These are phyloP conservation scores for Trimorus sp. DNA, from an alignment of 2,888 invertebrate genomes.

Conservation along the genomic window DNA sequence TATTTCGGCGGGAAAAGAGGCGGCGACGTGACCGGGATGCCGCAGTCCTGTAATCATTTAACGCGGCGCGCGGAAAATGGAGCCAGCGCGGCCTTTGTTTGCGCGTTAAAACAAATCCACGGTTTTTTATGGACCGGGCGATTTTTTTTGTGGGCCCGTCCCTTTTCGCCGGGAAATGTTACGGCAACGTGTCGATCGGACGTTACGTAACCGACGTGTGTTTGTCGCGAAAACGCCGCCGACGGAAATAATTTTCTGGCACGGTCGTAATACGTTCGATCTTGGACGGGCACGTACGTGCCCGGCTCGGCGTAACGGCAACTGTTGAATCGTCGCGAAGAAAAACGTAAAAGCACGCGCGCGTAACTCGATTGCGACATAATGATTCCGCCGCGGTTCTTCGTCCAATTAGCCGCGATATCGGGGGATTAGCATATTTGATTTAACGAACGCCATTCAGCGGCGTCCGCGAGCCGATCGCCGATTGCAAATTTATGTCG, in stretches of 20 bases:
- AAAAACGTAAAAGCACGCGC: constrained; percentile 75
- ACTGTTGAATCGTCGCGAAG: constrained; percentile 77
- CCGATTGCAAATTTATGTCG: constrained; percentile 55
- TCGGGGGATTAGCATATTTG: constrained; percentile 55
- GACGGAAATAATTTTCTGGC: constrained; percentile 36
- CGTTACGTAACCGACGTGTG: background rate
- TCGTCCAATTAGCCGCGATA: constrained; percentile 50
- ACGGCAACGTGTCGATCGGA: no score
- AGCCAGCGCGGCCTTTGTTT: no score
- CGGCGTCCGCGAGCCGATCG: constrained; percentile 35
- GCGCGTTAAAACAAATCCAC: no score
- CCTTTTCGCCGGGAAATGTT: no score
- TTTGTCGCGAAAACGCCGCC: constrained; percentile 12
- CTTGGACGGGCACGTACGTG: constrained; percentile 72
- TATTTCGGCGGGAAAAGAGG: no score
- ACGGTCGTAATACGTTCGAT: constrained; percentile 47
- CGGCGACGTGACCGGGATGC: no score
- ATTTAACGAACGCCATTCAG: constrained; percentile 52
- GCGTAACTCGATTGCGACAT: constrained; percentile 75
- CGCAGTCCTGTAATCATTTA: no score
- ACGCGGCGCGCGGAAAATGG: no score
- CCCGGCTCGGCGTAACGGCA: constrained; percentile 71
- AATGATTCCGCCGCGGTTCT: constrained; percentile 70
- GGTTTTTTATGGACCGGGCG: no score
- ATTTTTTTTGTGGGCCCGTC: no score